Percentiles rank a stretch among this genome's conserved stretches.
phyloP scores from a whole-genome alignment of 2,113 vertebrate genomes.

The Oncorhynchus tshawytscha region DNA sequence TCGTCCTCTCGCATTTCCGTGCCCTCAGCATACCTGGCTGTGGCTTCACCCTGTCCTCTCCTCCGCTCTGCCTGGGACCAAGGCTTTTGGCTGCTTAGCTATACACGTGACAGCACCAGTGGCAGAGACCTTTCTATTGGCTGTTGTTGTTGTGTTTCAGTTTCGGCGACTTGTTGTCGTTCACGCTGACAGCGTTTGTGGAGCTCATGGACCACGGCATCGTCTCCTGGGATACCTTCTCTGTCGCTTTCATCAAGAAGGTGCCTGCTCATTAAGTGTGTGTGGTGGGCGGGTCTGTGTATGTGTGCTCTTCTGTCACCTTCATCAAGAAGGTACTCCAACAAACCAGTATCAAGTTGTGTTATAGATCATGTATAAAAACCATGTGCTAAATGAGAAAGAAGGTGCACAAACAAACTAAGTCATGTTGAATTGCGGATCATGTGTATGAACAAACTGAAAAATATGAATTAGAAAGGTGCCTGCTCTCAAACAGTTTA shows the following conservation, averaged over 20 bases:
- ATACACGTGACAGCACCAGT: not conserved
- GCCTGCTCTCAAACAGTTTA: no score
- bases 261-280: slow-evolving; percentile 60
- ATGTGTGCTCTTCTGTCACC: no score
- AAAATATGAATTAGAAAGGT: no score
- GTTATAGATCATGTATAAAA: no score
- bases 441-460: no score
- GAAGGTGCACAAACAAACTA: no score
- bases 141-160: slow-evolving; percentile 75
- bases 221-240: slow-evolving; percentile 98
- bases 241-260: slow-evolving; percentile 99
- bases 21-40: not conserved
- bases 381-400: no score
- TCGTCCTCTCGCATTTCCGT: slow-evolving; percentile 15
- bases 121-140: slow-evolving; percentile 61
- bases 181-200: slow-evolving; percentile 96
- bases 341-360: no score
- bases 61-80: slow-evolving; percentile 17
- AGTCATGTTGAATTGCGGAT: no score
- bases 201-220: slow-evolving; percentile 99
- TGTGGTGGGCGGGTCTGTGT: no score
- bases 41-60: slow-evolving; percentile 10
- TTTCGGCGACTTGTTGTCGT: slow-evolving; percentile 97
- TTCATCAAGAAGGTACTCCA: no score
- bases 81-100: slow-evolving; percentile 40